Conservation (phyloP, 37 sponge, comb jelly and placozoan species). For the Aplysina aerophoba region DNA sequence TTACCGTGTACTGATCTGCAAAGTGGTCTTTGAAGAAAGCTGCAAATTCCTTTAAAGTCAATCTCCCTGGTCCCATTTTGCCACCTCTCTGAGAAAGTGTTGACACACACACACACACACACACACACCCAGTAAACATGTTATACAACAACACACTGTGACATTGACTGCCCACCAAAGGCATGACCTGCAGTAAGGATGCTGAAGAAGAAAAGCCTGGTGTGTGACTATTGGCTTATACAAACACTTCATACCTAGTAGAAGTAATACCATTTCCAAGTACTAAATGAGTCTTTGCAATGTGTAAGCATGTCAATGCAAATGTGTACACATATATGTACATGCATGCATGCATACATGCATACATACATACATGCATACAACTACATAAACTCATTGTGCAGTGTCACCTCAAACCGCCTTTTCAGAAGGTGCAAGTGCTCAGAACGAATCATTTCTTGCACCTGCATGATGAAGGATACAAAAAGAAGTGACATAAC, state of each 20-base stretch:
- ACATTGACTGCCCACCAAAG: no score
- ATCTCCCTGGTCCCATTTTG: not conserved
- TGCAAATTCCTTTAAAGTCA: slow-evolving; percentile 10
- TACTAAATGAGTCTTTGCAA: no score
- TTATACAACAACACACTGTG: no score
- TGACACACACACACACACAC: slow-evolving; percentile 20
- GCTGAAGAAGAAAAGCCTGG: no score
- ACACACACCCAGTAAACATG: slow-evolving; percentile 17
- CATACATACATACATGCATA: slow-evolving; percentile 24
- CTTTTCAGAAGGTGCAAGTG: not conserved
- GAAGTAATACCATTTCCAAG: no score
- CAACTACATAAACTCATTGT: not conserved
- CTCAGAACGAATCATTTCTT: slow-evolving; percentile 7
- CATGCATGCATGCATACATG: not conserved
- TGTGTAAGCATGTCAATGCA: no score
- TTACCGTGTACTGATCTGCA: not conserved
- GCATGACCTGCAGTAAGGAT: no score
- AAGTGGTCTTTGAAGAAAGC: slow-evolving; percentile 13
- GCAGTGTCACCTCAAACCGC: not conserved
- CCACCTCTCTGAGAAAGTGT: slow-evolving; percentile 1
- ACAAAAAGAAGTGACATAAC: no score
- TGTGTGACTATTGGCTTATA: no score
- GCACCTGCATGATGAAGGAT: not conserved
- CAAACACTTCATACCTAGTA: no score
- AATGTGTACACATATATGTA: not conserved